Evolutionary conservation across 30 jellyfish, hydroid and myxozoan genomes (phyloP).

Genomic region (Aurelia sp.): DNA sequence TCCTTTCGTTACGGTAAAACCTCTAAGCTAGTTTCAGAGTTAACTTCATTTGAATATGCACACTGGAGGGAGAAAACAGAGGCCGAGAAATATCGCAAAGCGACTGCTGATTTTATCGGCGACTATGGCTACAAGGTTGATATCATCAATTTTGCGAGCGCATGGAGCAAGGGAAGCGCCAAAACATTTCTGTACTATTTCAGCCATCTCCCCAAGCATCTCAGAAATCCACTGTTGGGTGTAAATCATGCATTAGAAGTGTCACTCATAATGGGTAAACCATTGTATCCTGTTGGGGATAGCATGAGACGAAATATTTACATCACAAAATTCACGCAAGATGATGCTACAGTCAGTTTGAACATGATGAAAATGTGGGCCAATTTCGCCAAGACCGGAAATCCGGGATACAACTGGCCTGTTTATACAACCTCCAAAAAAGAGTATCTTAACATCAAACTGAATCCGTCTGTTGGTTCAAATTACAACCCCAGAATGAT

Average conservation of each 20-base stretch:
- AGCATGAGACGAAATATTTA: background rate
- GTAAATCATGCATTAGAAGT: conserved; percentile 43
- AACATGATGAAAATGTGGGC: conserved; percentile 67
- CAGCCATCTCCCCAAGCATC: conserved; percentile 29
- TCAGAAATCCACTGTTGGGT: background rate
- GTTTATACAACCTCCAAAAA: background rate
- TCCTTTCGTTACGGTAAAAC: background rate
- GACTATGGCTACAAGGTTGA: conserved; percentile 19
- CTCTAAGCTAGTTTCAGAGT: background rate
- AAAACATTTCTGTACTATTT: conserved; percentile 40
- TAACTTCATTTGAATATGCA: conserved; percentile 16
- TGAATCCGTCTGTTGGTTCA: background rate
- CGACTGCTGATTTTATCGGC: background rate
- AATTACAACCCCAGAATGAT: conserved; percentile 21
- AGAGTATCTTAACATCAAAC: conserved; percentile 23
- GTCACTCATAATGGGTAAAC: conserved; percentile 26
- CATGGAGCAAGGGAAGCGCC: conserved; percentile 2
- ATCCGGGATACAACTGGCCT: conserved; percentile 56
- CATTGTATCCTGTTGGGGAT: conserved; percentile 3
- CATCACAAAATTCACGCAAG: conserved; percentile 25
- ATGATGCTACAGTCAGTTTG: conserved; percentile 6
- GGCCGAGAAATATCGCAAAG: background rate
- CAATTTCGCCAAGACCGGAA: conserved; percentile 56
- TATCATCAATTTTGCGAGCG: conserved; percentile 23
- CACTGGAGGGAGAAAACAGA: background rate